phyloP scores from a whole-genome alignment of 1,140 invertebrate species.

The Sinonovacula constricta region DNA sequence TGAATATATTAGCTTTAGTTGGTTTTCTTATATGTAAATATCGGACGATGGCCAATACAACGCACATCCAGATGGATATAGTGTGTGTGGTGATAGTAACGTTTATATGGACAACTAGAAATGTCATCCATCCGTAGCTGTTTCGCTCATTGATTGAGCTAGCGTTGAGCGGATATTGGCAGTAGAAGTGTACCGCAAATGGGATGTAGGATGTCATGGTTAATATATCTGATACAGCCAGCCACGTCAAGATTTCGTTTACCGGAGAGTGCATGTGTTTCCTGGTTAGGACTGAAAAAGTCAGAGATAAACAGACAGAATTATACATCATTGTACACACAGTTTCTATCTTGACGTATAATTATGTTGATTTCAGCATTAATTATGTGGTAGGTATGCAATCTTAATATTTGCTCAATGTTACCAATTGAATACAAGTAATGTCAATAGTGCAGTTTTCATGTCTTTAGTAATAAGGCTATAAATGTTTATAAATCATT shows the following conservation, averaged over 20 bases:
- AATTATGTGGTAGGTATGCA: too few species aligned
- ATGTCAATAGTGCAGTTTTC: too few species aligned
- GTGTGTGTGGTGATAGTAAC: slow-evolving; percentile 92
- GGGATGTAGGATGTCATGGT: slow-evolving; percentile 94
- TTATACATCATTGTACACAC: too few species aligned
- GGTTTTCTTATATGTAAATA: slow-evolving; percentile 90
- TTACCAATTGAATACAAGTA: too few species aligned
- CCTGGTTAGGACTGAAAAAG: slow-evolving; percentile 84
- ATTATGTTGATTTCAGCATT: too few species aligned
- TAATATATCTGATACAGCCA: slow-evolving; percentile 91
- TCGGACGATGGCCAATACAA: slow-evolving; percentile 93
- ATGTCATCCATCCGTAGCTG: slow-evolving; percentile 71
- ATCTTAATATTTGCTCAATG: too few species aligned
- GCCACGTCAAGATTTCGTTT: slow-evolving; percentile 89
- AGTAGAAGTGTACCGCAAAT: slow-evolving; percentile 85
- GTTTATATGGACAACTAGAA: slow-evolving; percentile 79
- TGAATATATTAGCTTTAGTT: slow-evolving; percentile 83
- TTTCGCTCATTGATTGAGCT: slow-evolving; percentile 64
- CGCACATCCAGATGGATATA: slow-evolving; percentile 94
- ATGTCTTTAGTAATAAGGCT: too few species aligned
- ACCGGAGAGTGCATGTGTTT: slow-evolving; percentile 91
- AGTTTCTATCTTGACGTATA: too few species aligned
- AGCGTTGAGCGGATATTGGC: slow-evolving; percentile 54
- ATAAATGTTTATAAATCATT: too few species aligned
- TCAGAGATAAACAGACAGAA: slow-evolving; percentile 2